Evolutionary conservation across 2,797 vertebrate species (phyloP), one percentile per base, ranked within the genome.

Genomic region (Malurus leucopterus): DNA sequence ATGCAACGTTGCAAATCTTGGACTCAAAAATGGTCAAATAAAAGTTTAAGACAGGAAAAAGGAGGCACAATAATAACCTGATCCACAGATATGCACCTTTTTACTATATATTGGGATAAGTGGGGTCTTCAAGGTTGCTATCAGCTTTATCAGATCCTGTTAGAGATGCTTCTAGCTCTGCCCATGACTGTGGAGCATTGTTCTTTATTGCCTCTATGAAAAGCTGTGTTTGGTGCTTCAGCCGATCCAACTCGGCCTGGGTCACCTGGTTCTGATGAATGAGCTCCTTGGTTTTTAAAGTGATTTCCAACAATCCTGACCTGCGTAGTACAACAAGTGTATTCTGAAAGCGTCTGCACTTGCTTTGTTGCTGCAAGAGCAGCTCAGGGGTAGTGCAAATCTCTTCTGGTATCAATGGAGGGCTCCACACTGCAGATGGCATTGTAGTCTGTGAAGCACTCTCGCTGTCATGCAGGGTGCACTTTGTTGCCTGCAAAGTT

Each of bases 201-300:
- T 96, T 98, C 93, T 94, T 96, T 88, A 98, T 92, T n/a, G 98
- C 98, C 93, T 98, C 98, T 79, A 98, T 89, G 65, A 99, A 98
- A 81, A 99, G 97, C 41, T 96, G 97, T 0, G 98, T 98, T 85
- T 99, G 98, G 95, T 98, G 97, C 93, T 98, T 98, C 20, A 99
- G 98, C 61, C 96, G 97, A 93, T 98, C 98, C 91, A 99, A 97
- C 93, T 99, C 98, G 2, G 96, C 89, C 91, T 99, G 98, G 10
- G 98, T 99, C 88, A 97, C 97, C 73, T 98, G 98, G 94, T 99
- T 99, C 92, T 98, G 98, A 82, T 98, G 98, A 83, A 99, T 98
- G 76, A 99, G 93, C 93, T 99, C 98, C 97, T 99, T 99, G 32
- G 98, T 99, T 92, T 99, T 98, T 96, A 99, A 94, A 44, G 98